These are phyloP conservation scores for Papilio demoleus DNA, from an alignment of 2,888 invertebrate genomes.

Conservation along the genomic window DNA sequence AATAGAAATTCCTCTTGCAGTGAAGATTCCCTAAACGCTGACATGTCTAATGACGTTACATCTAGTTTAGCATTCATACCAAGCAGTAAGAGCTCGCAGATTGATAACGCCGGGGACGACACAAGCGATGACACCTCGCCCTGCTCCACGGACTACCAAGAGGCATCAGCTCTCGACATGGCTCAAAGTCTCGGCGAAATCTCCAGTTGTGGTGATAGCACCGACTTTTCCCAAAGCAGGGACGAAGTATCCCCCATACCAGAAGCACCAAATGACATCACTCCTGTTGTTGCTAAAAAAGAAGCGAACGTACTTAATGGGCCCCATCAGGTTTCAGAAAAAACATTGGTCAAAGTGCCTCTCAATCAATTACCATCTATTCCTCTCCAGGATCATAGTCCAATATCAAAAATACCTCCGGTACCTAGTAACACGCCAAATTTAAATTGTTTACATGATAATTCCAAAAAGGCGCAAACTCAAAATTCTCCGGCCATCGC, in stretches of 20 bases:
- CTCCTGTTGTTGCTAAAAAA: slow-evolving; percentile 48
- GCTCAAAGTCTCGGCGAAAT: slow-evolving; percentile 73
- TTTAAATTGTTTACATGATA: slow-evolving; percentile 46
- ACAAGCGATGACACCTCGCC: slow-evolving; percentile 78
- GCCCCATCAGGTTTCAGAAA: slow-evolving; percentile 48
- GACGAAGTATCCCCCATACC: slow-evolving; percentile 67
- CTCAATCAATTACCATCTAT: slow-evolving; percentile 69
- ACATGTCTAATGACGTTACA: slow-evolving; percentile 75
- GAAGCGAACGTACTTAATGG: slow-evolving; percentile 43
- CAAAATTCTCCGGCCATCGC: slow-evolving; percentile 37
- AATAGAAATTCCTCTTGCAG: slow-evolving; percentile 68
- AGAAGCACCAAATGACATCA: slow-evolving; percentile 52
- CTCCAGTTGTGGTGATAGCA: slow-evolving; percentile 69
- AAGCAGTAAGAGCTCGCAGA: slow-evolving; percentile 74
- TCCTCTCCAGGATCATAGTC: slow-evolving; percentile 61
- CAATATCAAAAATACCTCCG: slow-evolving; percentile 55
- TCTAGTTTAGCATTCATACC: slow-evolving; percentile 79
- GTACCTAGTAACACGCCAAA: slow-evolving; percentile 51
- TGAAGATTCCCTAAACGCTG: slow-evolving; percentile 75
- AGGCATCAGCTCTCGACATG: slow-evolving; percentile 76
- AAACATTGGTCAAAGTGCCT: slow-evolving; percentile 59
- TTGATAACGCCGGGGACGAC: slow-evolving; percentile 64
- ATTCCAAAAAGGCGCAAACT: slow-evolving; percentile 16
- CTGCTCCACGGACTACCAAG: slow-evolving; percentile 79
- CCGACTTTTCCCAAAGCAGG: slow-evolving; percentile 77